Evolutionary conservation across 2,888 invertebrate species (phyloP).

Genomic region (Nipponacmea schrenckii): DNA sequence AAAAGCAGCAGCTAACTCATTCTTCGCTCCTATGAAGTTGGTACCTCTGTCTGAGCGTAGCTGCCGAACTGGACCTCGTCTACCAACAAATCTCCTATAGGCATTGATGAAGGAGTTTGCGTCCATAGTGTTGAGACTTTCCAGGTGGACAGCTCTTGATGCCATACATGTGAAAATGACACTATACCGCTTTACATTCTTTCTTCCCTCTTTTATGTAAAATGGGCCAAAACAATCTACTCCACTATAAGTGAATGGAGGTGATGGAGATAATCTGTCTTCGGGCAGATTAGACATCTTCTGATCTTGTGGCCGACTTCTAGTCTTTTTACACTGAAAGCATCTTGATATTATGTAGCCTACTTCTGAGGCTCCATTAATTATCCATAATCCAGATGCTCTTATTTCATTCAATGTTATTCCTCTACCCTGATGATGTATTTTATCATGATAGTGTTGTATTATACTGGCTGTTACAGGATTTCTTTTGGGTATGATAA

Average conservation of each 20-base stretch:
- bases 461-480: conserved; percentile 14
- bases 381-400: neutral
- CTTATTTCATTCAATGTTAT: neutral
- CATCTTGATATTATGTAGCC: neutral
- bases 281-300: conserved; percentile 24
- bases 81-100: conserved; percentile 11
- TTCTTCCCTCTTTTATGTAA: conserved; percentile 44
- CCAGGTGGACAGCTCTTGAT: conserved; percentile 55
- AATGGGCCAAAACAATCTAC: conserved; percentile 29
- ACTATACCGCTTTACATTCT: conserved; percentile 51
- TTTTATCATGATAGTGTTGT: conserved; percentile 10
- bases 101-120: conserved; percentile 41
- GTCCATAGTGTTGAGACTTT: conserved; percentile 33
- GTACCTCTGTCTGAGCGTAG: conserved; percentile 35
- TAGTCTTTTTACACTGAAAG: neutral
- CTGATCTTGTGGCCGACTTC: conserved; percentile 2
- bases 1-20: too few species aligned
- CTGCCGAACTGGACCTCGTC: conserved; percentile 33
- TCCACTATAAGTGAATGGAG: conserved; percentile 22
- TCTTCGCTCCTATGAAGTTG: conserved; percentile 35
- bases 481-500: conserved; percentile 13
- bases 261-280: conserved; percentile 12
- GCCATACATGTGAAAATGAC: conserved; percentile 55
- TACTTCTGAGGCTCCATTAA: neutral
- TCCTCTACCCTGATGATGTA: neutral